These are phyloP conservation scores for Eudyptes chrysolophus DNA, from an alignment of 2,113 vertebrate genomes.

Conservation along the genomic window DNA sequence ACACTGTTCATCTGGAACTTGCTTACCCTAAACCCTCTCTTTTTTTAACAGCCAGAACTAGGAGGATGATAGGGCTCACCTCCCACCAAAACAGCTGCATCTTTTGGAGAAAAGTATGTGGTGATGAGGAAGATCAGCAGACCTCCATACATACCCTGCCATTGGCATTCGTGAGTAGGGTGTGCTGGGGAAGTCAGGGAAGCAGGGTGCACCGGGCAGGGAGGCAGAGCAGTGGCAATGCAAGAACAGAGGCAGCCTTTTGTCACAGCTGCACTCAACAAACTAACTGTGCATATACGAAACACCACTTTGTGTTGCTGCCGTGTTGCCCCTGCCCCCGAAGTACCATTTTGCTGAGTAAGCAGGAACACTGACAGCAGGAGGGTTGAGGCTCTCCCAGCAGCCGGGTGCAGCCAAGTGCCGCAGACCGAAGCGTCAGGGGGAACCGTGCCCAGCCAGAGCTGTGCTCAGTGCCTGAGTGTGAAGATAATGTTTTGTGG, in stretches of 20 bases:
- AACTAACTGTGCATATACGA: neutral
- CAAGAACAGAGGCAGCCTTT: neutral
- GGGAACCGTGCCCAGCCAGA: accelerated
- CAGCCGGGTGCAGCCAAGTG: accelerated
- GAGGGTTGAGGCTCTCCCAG: neutral
- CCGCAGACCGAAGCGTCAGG: accelerated
- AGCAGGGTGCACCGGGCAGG: neutral
- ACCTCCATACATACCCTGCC: accelerated
- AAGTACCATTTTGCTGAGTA: neutral
- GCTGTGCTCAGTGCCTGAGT: neutral
- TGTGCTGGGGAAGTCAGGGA: neutral
- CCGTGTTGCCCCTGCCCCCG: neutral
- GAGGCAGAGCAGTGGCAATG: accelerated
- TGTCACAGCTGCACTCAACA: neutral
- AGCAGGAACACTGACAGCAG: neutral
- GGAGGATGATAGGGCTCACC: neutral
- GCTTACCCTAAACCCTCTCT: neutral
- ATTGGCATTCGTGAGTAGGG: accelerated
- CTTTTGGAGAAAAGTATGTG: neutral
- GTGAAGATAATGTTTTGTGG: neutral
- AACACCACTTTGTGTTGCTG: neutral
- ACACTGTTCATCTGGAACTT: neutral
- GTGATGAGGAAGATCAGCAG: neutral
- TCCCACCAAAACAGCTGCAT: neutral
- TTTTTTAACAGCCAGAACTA: neutral